Evolutionary conservation across 2,888 invertebrate genomes (phyloP).

Genomic region (Hydriomena furcata): DNA sequence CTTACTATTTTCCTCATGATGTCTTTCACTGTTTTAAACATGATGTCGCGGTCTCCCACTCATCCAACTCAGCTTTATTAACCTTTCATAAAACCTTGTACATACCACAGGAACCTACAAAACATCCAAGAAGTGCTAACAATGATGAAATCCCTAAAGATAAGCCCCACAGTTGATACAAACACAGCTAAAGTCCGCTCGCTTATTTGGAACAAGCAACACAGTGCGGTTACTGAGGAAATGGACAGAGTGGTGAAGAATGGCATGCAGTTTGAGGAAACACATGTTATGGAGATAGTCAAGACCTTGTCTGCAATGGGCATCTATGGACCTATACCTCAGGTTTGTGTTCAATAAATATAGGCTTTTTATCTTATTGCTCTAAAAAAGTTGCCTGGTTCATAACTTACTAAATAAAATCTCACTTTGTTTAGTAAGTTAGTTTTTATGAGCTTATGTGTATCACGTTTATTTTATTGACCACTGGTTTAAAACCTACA

Average conservation of each 20-base stretch:
- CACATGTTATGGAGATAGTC: conserved; percentile 76
- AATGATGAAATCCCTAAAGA: conserved; percentile 83
- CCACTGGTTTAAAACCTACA: no score
- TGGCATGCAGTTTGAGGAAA: conserved; percentile 61
- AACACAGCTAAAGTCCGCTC: conserved; percentile 77
- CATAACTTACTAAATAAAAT: no score
- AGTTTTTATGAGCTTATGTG: no score
- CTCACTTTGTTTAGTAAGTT: no score
- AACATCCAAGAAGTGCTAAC: conserved; percentile 77
- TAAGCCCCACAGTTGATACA: conserved; percentile 74
- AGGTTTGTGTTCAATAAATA: conserved; percentile 53
- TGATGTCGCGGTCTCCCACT: no score
- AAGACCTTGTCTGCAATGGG: conserved; percentile 60
- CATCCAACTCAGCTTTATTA: no score
- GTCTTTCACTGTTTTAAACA: no score
- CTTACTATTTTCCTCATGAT: no score
- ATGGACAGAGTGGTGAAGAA: conserved; percentile 53
- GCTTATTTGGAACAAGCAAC: conserved; percentile 72
- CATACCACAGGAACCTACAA: conserved; percentile 53
- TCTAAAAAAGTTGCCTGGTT: no score
- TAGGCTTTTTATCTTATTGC: no score
- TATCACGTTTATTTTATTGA: no score
- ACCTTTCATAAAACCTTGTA: no score
- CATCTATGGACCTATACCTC: conserved; percentile 52
- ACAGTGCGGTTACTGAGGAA: conserved; percentile 55